Conservation (phyloP, 2,797 vertebrate genomes). For the Chelmon rostratus region DNA sequence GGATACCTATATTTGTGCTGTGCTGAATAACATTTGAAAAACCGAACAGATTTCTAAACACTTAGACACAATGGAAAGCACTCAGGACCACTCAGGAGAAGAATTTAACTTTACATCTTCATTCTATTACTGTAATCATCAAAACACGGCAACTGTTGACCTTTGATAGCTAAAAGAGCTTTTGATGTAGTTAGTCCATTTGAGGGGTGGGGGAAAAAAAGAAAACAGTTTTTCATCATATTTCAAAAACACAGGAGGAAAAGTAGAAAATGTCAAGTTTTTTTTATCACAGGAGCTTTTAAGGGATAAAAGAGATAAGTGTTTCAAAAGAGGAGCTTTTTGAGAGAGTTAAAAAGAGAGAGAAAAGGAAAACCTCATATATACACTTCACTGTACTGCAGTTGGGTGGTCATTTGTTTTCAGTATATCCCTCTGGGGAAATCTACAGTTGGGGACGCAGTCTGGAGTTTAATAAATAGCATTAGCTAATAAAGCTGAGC, state of each 20-base stretch:
- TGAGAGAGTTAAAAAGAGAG: slow-evolving; percentile 7
- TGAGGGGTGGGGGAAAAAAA: slow-evolving; percentile 1
- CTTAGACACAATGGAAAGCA: background rate
- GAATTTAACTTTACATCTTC: background rate
- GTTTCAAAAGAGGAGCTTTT: slow-evolving; percentile 37
- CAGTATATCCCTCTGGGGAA: slow-evolving; percentile 66
- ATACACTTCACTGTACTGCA: slow-evolving; percentile 26
- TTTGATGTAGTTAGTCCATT: slow-evolving; percentile 20
- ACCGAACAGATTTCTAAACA: background rate
- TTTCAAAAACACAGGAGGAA: slow-evolving; percentile 33
- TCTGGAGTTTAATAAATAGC: slow-evolving; percentile 72
- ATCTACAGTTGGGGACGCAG: slow-evolving; percentile 63
- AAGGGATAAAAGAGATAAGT: slow-evolving; percentile 34
- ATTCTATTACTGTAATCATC: slow-evolving; percentile 19
- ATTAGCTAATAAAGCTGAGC: slow-evolving; percentile 78
- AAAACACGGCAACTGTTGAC: slow-evolving; percentile 17
- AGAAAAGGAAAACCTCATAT: background rate
- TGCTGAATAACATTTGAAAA: background rate
- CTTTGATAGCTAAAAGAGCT: slow-evolving; percentile 6
- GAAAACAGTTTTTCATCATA: slow-evolving; percentile 28
- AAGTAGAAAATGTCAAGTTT: slow-evolving; percentile 10
- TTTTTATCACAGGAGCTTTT: slow-evolving; percentile 38
- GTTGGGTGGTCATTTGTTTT: slow-evolving; percentile 57
- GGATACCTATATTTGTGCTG: background rate
- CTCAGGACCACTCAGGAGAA: background rate